Percentiles rank a stretch among this genome's conserved stretches.
phyloP scores from a whole-genome alignment of 1,140 invertebrate genomes.

The Babylonia areolata region DNA sequence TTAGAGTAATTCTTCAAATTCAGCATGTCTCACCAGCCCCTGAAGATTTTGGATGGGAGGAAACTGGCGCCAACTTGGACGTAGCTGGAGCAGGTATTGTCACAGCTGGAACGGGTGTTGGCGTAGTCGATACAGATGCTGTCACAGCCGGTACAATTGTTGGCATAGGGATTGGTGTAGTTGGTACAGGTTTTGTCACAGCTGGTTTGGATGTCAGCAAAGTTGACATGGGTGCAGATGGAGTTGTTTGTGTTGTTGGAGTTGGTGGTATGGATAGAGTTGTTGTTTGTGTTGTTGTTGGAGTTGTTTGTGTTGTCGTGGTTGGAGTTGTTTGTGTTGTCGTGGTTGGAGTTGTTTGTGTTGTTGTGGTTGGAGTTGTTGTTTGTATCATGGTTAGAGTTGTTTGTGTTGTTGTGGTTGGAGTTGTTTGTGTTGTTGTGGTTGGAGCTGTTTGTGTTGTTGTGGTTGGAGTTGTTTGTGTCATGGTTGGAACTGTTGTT shows the following conservation, averaged over 20 bases:
- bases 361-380: background rate
- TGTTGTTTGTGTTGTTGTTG: background rate
- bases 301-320: background rate
- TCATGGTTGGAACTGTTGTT: background rate
- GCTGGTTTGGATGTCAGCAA: background rate
- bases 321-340: background rate
- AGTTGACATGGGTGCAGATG: background rate
- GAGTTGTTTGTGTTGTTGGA: background rate
- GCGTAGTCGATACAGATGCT: background rate
- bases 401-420: background rate
- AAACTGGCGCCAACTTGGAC: background rate
- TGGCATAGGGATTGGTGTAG: background rate
- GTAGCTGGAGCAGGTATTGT: background rate
- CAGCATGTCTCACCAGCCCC: no score
- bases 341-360: background rate
- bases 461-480: background rate
- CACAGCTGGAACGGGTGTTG: background rate
- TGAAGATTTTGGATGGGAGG: no score
- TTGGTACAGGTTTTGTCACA: background rate
- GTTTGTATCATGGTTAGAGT: background rate
- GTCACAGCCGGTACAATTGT: background rate
- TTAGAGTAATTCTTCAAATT: no score
- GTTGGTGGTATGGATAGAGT: background rate
- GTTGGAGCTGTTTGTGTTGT: background rate
- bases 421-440: background rate